Evolutionary conservation across 2,888 invertebrate species (phyloP).

Genomic region (Chrysopilus asiliformis): DNA sequence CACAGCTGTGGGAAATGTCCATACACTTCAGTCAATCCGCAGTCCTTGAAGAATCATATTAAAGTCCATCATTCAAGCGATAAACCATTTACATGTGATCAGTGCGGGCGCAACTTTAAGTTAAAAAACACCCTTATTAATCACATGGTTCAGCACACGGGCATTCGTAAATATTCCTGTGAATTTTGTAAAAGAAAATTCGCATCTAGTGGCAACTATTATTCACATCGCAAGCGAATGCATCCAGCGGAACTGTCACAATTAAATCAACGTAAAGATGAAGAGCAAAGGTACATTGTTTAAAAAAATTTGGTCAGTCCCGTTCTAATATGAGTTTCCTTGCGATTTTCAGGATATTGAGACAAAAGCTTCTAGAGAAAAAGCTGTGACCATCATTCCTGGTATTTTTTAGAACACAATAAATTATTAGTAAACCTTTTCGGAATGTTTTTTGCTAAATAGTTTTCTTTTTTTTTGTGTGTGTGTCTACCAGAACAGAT

Average conservation of each 20-base stretch:
- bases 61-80: conserved; percentile 14
- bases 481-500: too few species aligned
- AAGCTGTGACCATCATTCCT: too few species aligned
- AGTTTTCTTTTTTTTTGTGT: too few species aligned
- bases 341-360: too few species aligned
- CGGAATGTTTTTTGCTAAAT: too few species aligned
- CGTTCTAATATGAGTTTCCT: too few species aligned
- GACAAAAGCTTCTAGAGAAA: too few species aligned
- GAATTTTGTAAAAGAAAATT: conserved; percentile 18
- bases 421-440: too few species aligned
- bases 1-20: conserved; percentile 13
- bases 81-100: conserved; percentile 15
- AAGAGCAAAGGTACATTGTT: conserved; percentile 13
- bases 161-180: conserved; percentile 15
- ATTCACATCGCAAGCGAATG: conserved; percentile 19
- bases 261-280: conserved; percentile 13
- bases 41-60: conserved; percentile 15
- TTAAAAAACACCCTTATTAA: conserved; percentile 15
- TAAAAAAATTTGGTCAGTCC: too few species aligned
- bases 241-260: conserved; percentile 16
- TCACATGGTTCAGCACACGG: conserved; percentile 19
- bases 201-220: conserved; percentile 18
- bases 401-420: too few species aligned
- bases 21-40: conserved; percentile 15
- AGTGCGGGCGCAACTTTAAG: conserved; percentile 16